Base-by-base conservation (phyloP, 2,113 vertebrate genomes). In the Pterocles burchelli region DNA sequence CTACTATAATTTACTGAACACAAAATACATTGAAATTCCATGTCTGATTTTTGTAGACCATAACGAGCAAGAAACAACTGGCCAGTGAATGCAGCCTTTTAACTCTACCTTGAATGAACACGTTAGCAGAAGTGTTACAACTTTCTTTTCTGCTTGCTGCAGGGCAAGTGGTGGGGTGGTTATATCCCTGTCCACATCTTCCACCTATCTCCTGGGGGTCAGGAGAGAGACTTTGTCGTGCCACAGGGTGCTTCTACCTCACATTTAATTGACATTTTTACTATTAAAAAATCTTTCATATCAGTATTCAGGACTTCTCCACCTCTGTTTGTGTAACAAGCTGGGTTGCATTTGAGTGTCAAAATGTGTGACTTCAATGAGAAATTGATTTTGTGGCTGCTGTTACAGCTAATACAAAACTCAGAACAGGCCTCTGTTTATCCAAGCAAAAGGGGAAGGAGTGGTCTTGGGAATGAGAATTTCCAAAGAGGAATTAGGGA, bases 131-230 rank as follows among this genome's bases (percentile, higher is more conserved):
- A 82, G 13, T 13, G 7, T 29, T 52, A 19, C 51, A 38, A 31
- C 21, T 83, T 86, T 34, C 43, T 77, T 81, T 48, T 62, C 26
- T 85, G 48, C 58, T 21, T 65, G 6, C n/a, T 52, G 45, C 3
- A 1, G 20, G 10, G 9, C 0, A 0, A 74, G 24, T 2, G 2
- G 12, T 24, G 28, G n/a, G 12, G 6, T 48, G 52, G 22, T 1
- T 52, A 4, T 52, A 4, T 34, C 49, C 36, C 48, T 38, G 22
- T 63, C 63, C 25, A 11, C 36, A 13, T 57, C 38, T 20, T 70
- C 48, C 25, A 17, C 43, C 34, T 20, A 7, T 21, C 36, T 48
- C 24, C n/a, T 48, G 10, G 34, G 3, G 57, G 38, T 28, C 49
- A 61, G 38, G 25, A 84, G 25, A 46, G 34, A 20, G 25, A 11